phyloP scores from a whole-genome alignment of 2,888 invertebrate genomes.

The Chrysolina americana region DNA sequence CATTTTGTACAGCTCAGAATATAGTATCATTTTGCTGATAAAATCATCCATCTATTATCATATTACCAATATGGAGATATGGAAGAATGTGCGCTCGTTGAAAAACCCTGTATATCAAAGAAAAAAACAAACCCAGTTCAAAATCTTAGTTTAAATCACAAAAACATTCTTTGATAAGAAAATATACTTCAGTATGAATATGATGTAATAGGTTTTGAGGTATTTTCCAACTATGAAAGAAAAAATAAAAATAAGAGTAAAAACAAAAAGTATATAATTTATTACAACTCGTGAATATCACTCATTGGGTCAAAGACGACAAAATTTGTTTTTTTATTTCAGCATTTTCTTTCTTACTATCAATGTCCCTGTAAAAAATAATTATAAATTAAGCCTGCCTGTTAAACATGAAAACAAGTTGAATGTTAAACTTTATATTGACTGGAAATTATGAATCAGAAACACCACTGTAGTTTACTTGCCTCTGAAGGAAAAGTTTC shows the following conservation, averaged over 20 bases:
- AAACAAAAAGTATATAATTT: constrained; percentile 27
- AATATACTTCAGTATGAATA: no score
- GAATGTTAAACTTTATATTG: not conserved
- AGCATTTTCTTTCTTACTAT: constrained; percentile 50
- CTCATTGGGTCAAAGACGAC: constrained; percentile 42
- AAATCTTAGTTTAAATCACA: no score
- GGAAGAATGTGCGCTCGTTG: no score
- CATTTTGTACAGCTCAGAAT: no score
- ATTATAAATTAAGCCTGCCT: constrained; percentile 7
- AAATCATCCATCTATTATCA: no score
- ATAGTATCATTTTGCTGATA: no score
- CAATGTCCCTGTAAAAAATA: constrained; percentile 55
- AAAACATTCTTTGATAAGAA: no score
- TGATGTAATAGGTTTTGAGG: not conserved
- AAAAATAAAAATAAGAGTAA: constrained; percentile 1
- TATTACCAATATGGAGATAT: no score
- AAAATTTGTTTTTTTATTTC: constrained; percentile 55
- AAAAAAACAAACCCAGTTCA: no score
- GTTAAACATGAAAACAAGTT: not conserved
- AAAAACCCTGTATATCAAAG: no score
- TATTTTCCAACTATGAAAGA: not conserved
- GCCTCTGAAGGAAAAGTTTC: constrained; percentile 71
- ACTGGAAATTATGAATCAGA: constrained; percentile 24
- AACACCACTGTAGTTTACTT: constrained; percentile 54
- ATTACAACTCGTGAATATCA: constrained; percentile 16